A percentile compares a stretch with the other conserved stretches of the same genome.
Evolutionary conservation across 35 echinoderm and acorn worm genomes (phyloP).

Genomic region (Apostichopus parvimensis): DNA sequence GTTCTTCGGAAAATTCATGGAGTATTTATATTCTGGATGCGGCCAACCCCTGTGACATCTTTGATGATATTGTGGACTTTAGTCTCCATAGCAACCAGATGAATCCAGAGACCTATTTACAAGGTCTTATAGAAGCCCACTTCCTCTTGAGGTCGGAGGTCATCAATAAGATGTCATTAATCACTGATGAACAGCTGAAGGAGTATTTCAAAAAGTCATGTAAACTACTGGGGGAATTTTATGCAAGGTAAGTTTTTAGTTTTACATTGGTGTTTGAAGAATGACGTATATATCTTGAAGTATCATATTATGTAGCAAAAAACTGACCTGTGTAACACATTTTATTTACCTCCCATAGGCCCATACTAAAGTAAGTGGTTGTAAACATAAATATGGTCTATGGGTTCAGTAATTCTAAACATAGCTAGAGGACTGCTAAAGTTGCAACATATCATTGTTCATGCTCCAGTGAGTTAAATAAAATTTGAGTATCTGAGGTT

Average conservation of each 20-base stretch:
- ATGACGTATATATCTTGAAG: too few species aligned
- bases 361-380: too few species aligned
- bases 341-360: neutral
- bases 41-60: constrained; percentile 8
- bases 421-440: too few species aligned
- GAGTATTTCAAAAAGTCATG: constrained; percentile 40
- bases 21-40: constrained; percentile 29
- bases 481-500: too few species aligned
- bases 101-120: constrained; percentile 53
- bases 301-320: too few species aligned
- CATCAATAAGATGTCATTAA: neutral
- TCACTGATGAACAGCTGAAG: neutral
- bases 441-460: too few species aligned
- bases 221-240: constrained; percentile 51
- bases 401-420: too few species aligned
- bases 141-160: constrained; percentile 50
- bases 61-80: constrained; percentile 50
- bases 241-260: constrained; percentile 25
- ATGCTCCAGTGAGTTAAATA: too few species aligned
- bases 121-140: constrained; percentile 46
- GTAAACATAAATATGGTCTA: too few species aligned
- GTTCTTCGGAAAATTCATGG: constrained; percentile 45
- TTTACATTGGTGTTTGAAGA: neutral
- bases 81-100: constrained; percentile 43
- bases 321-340: too few species aligned